A percentile compares a stretch with the other conserved stretches of the same genome.
Evolutionary conservation across 2,113 vertebrate genomes (phyloP).

Genomic region (Willisornis vidua): DNA sequence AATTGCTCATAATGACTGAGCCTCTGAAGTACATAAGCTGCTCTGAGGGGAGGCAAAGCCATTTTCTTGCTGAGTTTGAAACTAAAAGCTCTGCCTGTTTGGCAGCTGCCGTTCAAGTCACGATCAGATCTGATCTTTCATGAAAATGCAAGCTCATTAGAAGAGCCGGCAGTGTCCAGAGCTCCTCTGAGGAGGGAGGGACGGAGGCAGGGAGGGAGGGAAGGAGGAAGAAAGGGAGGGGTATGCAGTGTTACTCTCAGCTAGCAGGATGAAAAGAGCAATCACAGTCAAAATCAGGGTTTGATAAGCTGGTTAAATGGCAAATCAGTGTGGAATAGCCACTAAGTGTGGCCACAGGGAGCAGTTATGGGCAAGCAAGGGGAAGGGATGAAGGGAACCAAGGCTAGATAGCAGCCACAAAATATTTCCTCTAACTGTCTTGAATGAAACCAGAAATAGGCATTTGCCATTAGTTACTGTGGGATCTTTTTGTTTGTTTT

Average conservation of each 20-base stretch:
- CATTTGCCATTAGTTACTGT: not conserved
- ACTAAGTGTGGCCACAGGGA: not conserved
- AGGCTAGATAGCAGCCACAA: not conserved
- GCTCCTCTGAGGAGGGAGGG: not conserved
- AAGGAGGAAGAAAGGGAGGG: not conserved
- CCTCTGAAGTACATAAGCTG: constrained; percentile 6
- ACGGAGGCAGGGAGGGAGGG: not conserved
- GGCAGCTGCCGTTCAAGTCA: constrained; percentile 50
- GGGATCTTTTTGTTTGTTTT: not conserved
- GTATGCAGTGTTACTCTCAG: not conserved
- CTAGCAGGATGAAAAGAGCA: not conserved
- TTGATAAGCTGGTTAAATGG: not conserved
- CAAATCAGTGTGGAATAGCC: not conserved
- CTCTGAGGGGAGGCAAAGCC: constrained; percentile 19
- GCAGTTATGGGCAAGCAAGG: not conserved
- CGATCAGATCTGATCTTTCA: constrained; percentile 35
- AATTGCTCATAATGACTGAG: constrained; percentile 12
- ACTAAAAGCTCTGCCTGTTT: constrained; percentile 22
- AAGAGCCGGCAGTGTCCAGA: not conserved
- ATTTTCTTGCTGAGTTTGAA: constrained; percentile 41
- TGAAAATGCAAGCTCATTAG: constrained; percentile 61
- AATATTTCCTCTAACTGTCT: not conserved
- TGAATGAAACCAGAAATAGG: not conserved
- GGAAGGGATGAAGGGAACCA: not conserved
- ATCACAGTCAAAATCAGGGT: not conserved